Base-by-base conservation (phyloP, 1,140 invertebrate species). In the Prorops nasuta region DNA sequence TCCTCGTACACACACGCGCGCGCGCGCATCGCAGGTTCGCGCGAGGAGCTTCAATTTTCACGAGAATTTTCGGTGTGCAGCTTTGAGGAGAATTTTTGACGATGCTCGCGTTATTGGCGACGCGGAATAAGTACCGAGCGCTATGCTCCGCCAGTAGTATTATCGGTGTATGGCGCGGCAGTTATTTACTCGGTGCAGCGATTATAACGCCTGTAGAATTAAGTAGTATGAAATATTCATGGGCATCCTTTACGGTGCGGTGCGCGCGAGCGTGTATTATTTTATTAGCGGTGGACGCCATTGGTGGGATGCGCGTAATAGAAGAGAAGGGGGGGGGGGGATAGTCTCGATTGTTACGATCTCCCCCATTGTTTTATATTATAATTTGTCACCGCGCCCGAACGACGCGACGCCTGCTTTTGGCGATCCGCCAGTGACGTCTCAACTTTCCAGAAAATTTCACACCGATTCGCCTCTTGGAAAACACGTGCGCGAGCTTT, bases 211-310 rank as follows among this genome's bases (percentile, higher is more conserved):
- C 24, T 35, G 18, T 31, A 46, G 48, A 51, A 58, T 54, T 55
- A 51, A 58, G 38, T 45, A 24, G 15, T 38, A 52, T 58, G 54
- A 58, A 58, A 58, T 58, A 58, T 58, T 58, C 56, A 53, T 56
- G 41, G 32, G 21, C 9, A 18, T 41, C 49, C 43, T 56, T 56
- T 56, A 53, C 32, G 45, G 31, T 38, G 32, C n/a, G n/a, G n/a
- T 15, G 18, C 15, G 41, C 35, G 45, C 18, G 20, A 41, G 19
- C 54, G 37, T 56, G 39, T 49, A 58, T 52, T 51, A 50, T 58
- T 58, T 58, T 58, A 58, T 58, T 58, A 56, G 41, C 44, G 31
- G 40, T 43, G 42, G 42, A 50, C 51, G 38, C 37, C 40, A 32
- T 43, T n/a, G n/a, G 45, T 37, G 31, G 47, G 47, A 43, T 35